Evolutionary conservation across 2,113 vertebrate genomes (phyloP).

Genomic region (Gymnogyps californianus): DNA sequence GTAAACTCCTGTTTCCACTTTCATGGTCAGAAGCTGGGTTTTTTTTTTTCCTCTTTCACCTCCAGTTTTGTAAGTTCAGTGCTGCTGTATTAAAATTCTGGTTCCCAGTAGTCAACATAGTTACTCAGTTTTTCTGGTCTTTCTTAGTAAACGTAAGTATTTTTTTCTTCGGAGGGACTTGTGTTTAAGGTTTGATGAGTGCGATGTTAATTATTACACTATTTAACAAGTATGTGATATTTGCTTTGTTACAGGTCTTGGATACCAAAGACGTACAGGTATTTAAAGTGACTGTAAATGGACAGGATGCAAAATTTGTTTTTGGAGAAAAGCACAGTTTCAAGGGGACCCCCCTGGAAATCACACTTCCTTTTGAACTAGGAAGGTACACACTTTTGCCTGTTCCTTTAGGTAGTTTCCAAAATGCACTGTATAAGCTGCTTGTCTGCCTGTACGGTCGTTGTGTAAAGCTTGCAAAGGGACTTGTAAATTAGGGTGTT

Average conservation of each 20-base stretch:
- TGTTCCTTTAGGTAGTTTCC: neutral
- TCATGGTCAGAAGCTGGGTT: neutral
- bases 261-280: conserved; percentile 88
- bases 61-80: neutral
- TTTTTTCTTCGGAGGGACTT: neutral
- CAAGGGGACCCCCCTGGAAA: conserved; percentile 87
- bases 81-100: neutral
- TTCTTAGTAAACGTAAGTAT: neutral
- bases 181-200: neutral
- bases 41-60: neutral
- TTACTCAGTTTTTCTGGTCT: neutral
- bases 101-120: accelerated
- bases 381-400: conserved; percentile 77
- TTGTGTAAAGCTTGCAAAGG: neutral
- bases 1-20: neutral
- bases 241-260: conserved; percentile 79
- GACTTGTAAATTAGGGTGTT: neutral
- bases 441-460: neutral
- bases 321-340: conserved; percentile 86
- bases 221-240: neutral
- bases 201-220: neutral
- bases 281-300: conserved; percentile 80
- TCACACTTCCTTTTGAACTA: conserved; percentile 84
- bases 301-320: conserved; percentile 80
- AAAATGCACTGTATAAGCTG: neutral